Conservation (phyloP, 1,140 invertebrate species). For the Stegodyphus mimosarum region DNA sequence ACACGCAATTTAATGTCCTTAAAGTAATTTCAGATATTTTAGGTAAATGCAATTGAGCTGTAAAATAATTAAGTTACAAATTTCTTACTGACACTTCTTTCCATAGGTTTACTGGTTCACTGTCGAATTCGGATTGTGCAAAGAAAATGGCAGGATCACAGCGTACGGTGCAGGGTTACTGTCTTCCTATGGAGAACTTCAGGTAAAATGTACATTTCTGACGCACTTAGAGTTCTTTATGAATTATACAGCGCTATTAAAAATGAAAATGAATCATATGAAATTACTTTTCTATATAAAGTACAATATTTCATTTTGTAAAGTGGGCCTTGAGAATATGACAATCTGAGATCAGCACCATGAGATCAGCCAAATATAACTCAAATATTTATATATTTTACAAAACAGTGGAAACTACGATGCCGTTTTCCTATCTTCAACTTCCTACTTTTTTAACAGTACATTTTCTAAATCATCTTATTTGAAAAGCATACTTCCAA, state of each 20-base stretch:
- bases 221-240: background rate
- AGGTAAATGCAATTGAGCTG: background rate
- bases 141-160: slow-evolving; percentile 87
- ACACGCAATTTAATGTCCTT: background rate
- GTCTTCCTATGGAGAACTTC: slow-evolving; percentile 94
- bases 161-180: slow-evolving; percentile 97
- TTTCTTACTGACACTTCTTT: slow-evolving; percentile 39
- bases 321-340: no score
- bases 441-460: no score
- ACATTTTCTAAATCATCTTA: no score
- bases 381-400: no score
- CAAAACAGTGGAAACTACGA: no score
- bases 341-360: no score
- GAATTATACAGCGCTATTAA: background rate
- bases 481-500: no score
- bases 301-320: background rate
- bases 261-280: background rate
- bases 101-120: slow-evolving; percentile 99
- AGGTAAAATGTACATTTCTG: slow-evolving; percentile 61
- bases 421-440: no score
- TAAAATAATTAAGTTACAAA: no score
- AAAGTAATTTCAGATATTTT: background rate
- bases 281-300: background rate
- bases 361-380: no score
- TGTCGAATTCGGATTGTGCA: slow-evolving; percentile 98